These are phyloP conservation scores for Tetragonula carbonaria DNA, from an alignment of 2,888 invertebrate species.

Conservation along the genomic window DNA sequence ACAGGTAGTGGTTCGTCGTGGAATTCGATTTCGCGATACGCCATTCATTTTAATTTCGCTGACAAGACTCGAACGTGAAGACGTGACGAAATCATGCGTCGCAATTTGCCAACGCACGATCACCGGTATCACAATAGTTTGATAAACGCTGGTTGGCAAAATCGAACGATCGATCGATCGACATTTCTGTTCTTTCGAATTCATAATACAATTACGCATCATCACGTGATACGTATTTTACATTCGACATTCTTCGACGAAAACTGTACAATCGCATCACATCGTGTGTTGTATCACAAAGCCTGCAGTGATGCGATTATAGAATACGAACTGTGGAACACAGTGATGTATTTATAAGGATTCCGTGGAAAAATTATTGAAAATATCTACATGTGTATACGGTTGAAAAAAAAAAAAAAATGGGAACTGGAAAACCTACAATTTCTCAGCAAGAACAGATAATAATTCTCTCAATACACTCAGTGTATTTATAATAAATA, in stretches of 20 bases:
- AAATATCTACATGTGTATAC: too few species aligned
- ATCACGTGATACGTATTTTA: too few species aligned
- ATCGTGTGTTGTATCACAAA: too few species aligned
- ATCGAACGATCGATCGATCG: conserved; percentile 8
- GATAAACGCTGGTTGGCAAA: neutral
- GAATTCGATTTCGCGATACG: conserved; percentile 67
- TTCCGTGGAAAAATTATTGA: neutral
- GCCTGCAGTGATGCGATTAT: neutral
- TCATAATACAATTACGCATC: too few species aligned
- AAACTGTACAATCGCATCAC: neutral
- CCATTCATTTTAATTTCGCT: conserved; percentile 68
- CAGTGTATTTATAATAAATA: too few species aligned
- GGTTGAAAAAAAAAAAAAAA: too few species aligned
- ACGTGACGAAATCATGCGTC: conserved; percentile 39
- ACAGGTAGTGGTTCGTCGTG: conserved; percentile 23
- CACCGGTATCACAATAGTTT: conserved; percentile 2
- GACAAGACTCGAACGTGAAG: conserved; percentile 64
- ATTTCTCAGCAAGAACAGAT: too few species aligned
- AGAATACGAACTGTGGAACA: neutral
- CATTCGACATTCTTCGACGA: neutral
- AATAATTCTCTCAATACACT: too few species aligned
- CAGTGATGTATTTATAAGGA: neutral
- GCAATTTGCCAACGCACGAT: conserved; percentile 29
- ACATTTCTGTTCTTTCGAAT: neutral
- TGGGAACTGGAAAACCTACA: too few species aligned